phyloP scores from a whole-genome alignment of 1,140 invertebrate species.

The Papilio aristodemus region DNA sequence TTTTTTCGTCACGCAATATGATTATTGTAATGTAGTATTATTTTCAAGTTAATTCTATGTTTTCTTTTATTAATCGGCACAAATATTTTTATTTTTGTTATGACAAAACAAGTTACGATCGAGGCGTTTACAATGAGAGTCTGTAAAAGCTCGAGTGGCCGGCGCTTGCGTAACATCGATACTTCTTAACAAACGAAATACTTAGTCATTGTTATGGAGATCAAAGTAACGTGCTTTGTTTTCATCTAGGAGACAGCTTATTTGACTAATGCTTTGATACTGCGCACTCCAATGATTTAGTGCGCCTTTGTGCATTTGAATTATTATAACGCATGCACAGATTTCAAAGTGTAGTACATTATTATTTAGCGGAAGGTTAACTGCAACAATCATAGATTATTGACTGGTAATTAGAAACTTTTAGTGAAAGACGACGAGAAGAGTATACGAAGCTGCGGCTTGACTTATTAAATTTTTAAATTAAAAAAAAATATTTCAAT shows the following conservation, averaged over 20 bases:
- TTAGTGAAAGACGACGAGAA: no score
- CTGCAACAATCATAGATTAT: no score
- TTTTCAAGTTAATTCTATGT: no score
- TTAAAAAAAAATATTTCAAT: no score
- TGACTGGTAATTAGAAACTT: no score
- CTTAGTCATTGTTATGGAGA: conserved; percentile 49
- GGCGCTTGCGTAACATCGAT: conserved; percentile 39
- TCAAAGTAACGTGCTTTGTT: conserved; percentile 42
- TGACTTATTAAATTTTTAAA: no score
- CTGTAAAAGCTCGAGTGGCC: conserved; percentile 34
- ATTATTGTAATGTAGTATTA: no score
- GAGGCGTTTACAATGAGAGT: conserved; percentile 23
- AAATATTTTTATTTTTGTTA: no score
- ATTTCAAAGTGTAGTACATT: background rate
- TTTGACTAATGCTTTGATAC: conserved; percentile 40
- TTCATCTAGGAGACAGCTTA: conserved; percentile 44
- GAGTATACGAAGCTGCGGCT: no score
- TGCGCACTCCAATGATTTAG: conserved; percentile 44
- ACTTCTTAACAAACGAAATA: conserved; percentile 37
- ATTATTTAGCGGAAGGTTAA: background rate
- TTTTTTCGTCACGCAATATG: no score
- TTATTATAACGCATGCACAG: conserved; percentile 1
- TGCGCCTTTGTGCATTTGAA: conserved; percentile 5
- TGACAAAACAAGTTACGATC: no score
- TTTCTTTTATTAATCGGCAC: background rate